Evolutionary conservation across 2,888 invertebrate genomes (phyloP).

Genomic region (Phyto melanocephala): DNA sequence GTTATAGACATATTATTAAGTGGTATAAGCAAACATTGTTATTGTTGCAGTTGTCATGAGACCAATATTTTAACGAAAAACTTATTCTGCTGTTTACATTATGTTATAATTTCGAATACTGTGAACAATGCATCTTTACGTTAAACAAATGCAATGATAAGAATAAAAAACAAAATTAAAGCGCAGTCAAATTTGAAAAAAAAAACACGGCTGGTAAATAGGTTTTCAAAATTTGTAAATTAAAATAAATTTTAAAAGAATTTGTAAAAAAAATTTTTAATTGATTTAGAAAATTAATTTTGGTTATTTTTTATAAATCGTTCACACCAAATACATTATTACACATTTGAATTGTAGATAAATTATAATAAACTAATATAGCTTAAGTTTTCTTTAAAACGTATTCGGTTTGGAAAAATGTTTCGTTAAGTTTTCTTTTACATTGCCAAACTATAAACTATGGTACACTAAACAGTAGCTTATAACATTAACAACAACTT

Average conservation of each 20-base stretch:
- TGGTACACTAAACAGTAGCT: too few species aligned
- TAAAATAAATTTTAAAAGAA: background rate
- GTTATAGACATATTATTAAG: slow-evolving; percentile 7
- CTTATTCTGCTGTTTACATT: background rate
- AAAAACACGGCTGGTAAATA: too few species aligned
- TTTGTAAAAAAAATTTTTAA: too few species aligned
- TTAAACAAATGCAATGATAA: background rate
- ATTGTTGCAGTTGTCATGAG: background rate
- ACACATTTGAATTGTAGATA: background rate
- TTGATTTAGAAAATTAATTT: background rate
- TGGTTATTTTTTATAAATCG: background rate
- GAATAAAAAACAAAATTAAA: background rate
- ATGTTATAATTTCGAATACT: background rate
- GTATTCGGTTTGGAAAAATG: background rate
- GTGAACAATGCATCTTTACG: background rate
- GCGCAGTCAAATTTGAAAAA: too few species aligned
- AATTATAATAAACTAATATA: background rate
- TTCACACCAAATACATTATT: background rate
- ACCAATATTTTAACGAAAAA: background rate
- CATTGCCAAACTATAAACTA: too few species aligned
- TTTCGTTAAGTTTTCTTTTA: background rate
- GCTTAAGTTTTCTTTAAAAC: background rate
- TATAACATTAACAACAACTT: too few species aligned
- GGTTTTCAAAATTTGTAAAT: too few species aligned
- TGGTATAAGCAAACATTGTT: slow-evolving; percentile 27